Base-by-base conservation (phyloP, 2,797 vertebrate species). In the Sebastes dallii region DNA sequence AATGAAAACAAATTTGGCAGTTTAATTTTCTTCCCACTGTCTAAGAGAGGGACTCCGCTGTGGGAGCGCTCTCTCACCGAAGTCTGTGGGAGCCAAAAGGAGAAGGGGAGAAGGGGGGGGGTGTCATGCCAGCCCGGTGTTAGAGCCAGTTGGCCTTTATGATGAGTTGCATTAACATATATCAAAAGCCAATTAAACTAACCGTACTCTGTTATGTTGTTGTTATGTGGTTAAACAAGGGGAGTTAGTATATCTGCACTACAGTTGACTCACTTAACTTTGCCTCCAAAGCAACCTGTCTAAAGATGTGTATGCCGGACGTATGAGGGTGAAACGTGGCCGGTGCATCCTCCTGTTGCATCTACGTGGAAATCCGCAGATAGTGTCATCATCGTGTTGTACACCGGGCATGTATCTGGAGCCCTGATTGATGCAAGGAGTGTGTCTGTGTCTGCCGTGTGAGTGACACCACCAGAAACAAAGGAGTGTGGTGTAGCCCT, bases 1-100 rank as follows among this genome's bases (percentile, higher is more conserved):
- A 96, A 95, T 95, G 95, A 96, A 96, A 96, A 96, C 95, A 96
- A 95, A 96, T 96, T 95, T 95, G 94, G 91, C 94, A 95, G 95
- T 96, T 96, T 96, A 95, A 96, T 96, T 96, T 95, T 96, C 95
- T 94, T 95, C 93, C 95, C 93, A 95, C 95, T 96, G 95, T 95
- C 95, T 93, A 84, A 83, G 88, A 94, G 94, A 94, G 90, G 92
- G 91, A 91, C 84, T 91, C 87, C 85, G 85, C 92, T 93, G 90
- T 89, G 91, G 90, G 91, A 95, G 90, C 79, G 83, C 77, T 88
- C 83, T 80, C 86, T 77, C 60, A 81, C 82, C 74, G 72, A 72
- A 88, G 85, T 93, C 93, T 91, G 89, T 86, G 85, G 91, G 91
- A 94, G 92, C 91, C 86, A 88, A 82, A 89, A 73, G 84, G 71